Base-by-base conservation (phyloP, 2,113 vertebrate species). In the Colossoma macropomum region DNA sequence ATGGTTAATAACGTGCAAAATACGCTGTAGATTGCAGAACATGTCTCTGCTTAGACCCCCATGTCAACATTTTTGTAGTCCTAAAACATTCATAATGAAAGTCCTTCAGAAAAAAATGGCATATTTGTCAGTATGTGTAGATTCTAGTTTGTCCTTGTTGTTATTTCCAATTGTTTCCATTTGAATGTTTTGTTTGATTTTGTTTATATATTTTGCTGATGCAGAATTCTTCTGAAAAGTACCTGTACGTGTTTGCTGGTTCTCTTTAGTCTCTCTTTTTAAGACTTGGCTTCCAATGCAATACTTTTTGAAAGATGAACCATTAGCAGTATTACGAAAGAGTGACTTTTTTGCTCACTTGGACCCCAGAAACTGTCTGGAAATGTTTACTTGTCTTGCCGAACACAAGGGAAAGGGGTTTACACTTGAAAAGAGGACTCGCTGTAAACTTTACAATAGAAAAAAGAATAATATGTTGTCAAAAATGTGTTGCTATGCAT, bases 401-500 rank as follows among this genome's bases (percentile, higher is more conserved):
- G 34, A 54, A 75, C 38, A 72, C 59, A 23, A 65, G 19, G 30
- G 65, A 63, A 48, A 60, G 27, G 71, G 79, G 63, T 85, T 85
- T 77, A 80, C 83, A 70, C 66, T 80, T 80, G 60, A 52, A 70
- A 23, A n/a, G 65, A 83, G 50, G 77, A 76, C 52, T 60, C 34
- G n/a, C 48, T 77, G 85, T 81, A 48, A 79, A n/a, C 10, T 82
- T 80, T 66, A 54, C 19, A 70, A 73, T 76, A 60, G 62, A 25
- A 75, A 62, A 73, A 52, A 52, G 5, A 78, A 63, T 68, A 70
- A 45, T 70, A 80, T 75, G 68, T 69, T 68, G 76, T 80, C 8
- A 48, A 60, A 81, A 77, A 85, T 76, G 71, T 85, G 84, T 87
- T 79, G 71, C 87, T 84, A 86, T 86, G 84, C 87, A 88, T 88